These are phyloP conservation scores for Psittacula echo DNA, from an alignment of 2,797 vertebrate species.

Conservation along the genomic window DNA sequence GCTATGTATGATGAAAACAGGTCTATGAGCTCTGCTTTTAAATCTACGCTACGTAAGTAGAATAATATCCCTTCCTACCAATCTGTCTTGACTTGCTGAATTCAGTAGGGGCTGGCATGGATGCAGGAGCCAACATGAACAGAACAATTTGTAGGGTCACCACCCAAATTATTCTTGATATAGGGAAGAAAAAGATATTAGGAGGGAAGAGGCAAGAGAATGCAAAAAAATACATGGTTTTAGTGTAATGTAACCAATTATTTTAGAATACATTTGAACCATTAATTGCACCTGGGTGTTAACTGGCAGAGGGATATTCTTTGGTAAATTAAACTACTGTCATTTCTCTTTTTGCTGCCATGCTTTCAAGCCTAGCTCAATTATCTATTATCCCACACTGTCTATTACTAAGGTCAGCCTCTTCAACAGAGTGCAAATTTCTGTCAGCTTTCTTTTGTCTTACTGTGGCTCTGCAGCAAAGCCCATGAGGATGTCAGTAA, in stretches of 20 bases:
- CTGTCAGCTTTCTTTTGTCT: constrained; percentile 38
- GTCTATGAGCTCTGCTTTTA: neutral
- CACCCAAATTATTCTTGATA: neutral
- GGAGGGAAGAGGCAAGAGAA: neutral
- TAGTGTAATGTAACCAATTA: constrained; percentile 18
- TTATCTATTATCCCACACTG: constrained; percentile 34
- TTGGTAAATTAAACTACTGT: constrained; percentile 25
- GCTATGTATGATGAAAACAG: neutral
- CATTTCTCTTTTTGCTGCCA: constrained; percentile 23
- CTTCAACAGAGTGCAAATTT: constrained; percentile 23
- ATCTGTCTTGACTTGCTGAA: neutral
- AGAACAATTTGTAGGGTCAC: neutral
- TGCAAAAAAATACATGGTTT: neutral
- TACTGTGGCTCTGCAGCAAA: constrained; percentile 6
- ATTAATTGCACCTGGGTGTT: constrained; percentile 32
- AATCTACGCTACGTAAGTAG: neutral
- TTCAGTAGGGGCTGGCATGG: neutral
- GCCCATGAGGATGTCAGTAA: constrained; percentile 1
- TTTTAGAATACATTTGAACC: constrained; percentile 29
- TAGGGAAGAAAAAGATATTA: neutral
- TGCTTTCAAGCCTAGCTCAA: constrained; percentile 35
- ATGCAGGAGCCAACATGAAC: neutral
- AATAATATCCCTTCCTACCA: neutral
- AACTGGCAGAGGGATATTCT: constrained; percentile 33
- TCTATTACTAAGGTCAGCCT: constrained; percentile 44